These are phyloP conservation scores for Rotaria sp. DNA, from an alignment of 2,888 invertebrate species.

Conservation along the genomic window DNA sequence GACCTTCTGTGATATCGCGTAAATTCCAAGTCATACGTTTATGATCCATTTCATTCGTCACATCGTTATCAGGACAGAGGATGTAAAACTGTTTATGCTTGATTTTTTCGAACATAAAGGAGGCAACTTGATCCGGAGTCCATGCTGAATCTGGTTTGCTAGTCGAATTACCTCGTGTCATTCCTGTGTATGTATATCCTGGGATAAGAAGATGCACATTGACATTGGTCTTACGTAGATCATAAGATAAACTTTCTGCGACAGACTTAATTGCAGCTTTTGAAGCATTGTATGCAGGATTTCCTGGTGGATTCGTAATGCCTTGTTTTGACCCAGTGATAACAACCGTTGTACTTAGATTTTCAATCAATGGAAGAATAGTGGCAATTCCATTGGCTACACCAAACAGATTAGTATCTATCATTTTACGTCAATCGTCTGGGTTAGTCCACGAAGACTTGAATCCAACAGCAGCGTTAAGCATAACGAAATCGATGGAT, in stretches of 20 bases:
- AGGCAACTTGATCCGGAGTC: slow-evolving; percentile 2
- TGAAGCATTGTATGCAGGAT: slow-evolving; percentile 10
- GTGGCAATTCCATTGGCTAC: not conserved
- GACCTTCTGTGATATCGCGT: not conserved
- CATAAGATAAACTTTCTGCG: slow-evolving; percentile 8
- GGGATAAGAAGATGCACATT: not conserved
- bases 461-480: not conserved
- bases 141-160: slow-evolving; percentile 4
- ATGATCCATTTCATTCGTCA: not conserved
- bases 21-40: slow-evolving; percentile 25
- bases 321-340: slow-evolving; percentile 19
- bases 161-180: not conserved
- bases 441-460: not conserved
- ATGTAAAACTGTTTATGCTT: slow-evolving; percentile 14
- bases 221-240: not conserved
- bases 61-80: slow-evolving; percentile 14
- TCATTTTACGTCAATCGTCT: not conserved
- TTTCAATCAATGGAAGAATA: slow-evolving; percentile 8
- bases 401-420: not conserved
- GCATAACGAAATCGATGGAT: not conserved
- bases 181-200: slow-evolving; percentile 1
- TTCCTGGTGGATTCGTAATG: slow-evolving; percentile 18
- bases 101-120: slow-evolving; percentile 16
- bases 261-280: not conserved
- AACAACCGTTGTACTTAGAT: not conserved